These are phyloP conservation scores for Sardina pilchardus DNA, from an alignment of 2,113 vertebrate genomes.

Conservation along the genomic window DNA sequence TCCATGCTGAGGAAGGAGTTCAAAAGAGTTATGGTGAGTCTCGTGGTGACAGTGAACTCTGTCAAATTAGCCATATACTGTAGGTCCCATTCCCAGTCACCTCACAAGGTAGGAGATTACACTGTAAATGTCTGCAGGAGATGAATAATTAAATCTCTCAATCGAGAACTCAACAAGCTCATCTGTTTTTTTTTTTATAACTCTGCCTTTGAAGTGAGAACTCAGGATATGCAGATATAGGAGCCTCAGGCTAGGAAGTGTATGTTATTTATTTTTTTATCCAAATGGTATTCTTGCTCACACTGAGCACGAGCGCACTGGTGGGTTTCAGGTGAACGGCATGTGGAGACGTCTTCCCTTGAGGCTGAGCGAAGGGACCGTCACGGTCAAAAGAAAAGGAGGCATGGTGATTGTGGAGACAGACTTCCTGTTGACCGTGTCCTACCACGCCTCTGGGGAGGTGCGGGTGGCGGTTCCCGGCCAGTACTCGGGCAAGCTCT, in stretches of 20 bases:
- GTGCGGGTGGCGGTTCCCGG: slow-evolving; percentile 73
- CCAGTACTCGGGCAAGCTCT: slow-evolving; percentile 70
- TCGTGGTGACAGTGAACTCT: not conserved
- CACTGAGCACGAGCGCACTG: no score
- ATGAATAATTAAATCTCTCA: not conserved
- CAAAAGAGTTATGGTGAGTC: slow-evolving; percentile 74
- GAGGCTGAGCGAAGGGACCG: slow-evolving; percentile 46
- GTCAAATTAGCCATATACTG: no score
- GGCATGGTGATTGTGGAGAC: slow-evolving; percentile 69
- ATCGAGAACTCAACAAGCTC: not conserved
- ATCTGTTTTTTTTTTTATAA: not conserved
- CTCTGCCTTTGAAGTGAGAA: not conserved
- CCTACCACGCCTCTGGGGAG: slow-evolving; percentile 67
- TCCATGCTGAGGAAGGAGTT: slow-evolving; percentile 66
- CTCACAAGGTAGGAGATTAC: not conserved
- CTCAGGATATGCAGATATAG: not conserved
- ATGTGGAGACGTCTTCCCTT: slow-evolving; percentile 76
- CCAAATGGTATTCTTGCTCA: not conserved
- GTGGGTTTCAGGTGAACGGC: slow-evolving; percentile 71
- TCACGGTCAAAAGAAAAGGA: slow-evolving; percentile 65
- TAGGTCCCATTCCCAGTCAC: not conserved
- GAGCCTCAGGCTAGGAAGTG: not conserved
- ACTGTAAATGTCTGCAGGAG: not conserved
- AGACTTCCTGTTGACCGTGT: slow-evolving; percentile 69
- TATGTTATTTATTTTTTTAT: not conserved